Conservation (phyloP, 2,888 invertebrate species). For the Tenthredo distinguenda region DNA sequence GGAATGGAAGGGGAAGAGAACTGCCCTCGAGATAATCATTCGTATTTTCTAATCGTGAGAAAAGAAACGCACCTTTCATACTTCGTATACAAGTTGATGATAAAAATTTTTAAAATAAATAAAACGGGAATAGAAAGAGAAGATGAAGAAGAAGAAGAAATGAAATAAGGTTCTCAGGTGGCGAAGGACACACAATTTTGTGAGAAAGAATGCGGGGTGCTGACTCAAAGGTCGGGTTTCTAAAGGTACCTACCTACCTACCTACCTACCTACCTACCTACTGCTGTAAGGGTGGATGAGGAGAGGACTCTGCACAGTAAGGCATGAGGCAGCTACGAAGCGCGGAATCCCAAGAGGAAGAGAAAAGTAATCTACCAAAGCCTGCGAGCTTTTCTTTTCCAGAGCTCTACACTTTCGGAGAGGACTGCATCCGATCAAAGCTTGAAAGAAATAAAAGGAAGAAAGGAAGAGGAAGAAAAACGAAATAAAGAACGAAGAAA, state of each 20-base stretch:
- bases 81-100: not conserved
- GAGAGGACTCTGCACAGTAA: constrained; percentile 6
- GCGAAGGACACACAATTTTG: not conserved
- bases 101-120: not conserved
- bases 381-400: constrained; percentile 19
- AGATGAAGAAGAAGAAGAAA: not conserved
- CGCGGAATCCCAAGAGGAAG: constrained; percentile 17
- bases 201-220: constrained; percentile 1
- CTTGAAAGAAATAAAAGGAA: constrained; percentile 8
- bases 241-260: not conserved
- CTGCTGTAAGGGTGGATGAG: not conserved
- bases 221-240: constrained; percentile 18
- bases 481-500: not conserved
- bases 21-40: not conserved
- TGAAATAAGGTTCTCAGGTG: constrained; percentile 18
- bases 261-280: not conserved
- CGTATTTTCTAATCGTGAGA: not conserved
- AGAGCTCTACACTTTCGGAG: not conserved
- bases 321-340: not conserved
- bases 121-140: not conserved
- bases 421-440: constrained; percentile 11
- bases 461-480: not conserved
- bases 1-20: not conserved
- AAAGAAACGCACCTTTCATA: not conserved
- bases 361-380: constrained; percentile 38